Percentiles rank a stretch among this genome's conserved stretches.
Conservation (phyloP, 2,888 invertebrate species). For the Cephus rjabovi region DNA sequence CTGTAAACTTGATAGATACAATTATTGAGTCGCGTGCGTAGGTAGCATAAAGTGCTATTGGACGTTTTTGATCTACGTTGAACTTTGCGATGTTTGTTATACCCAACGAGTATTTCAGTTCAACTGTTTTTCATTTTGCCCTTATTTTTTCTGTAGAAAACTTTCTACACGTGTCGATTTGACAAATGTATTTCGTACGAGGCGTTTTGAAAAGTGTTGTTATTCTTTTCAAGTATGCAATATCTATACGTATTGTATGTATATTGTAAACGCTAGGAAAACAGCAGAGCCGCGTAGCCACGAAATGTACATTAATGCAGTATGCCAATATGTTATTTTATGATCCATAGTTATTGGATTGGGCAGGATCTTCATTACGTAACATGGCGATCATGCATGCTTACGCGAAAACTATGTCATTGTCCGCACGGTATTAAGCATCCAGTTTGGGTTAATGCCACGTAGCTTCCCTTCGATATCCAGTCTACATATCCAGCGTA, state of each 20-base stretch:
- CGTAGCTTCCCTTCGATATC: conserved; percentile 26
- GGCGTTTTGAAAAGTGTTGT: not conserved
- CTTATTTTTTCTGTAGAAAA: not conserved
- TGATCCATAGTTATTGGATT: conserved; percentile 22
- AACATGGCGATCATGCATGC: conserved; percentile 27
- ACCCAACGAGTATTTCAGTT: not conserved
- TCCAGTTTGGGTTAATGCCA: conserved; percentile 29
- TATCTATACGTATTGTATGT: not conserved
- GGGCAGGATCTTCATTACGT: conserved; percentile 33
- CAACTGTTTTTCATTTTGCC: not conserved
- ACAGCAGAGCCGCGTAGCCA: too few species aligned
- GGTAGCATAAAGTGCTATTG: not conserved
- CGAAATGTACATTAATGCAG: not conserved
- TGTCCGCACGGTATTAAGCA: conserved; percentile 34
- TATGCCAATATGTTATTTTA: not conserved
- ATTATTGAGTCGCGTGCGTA: not conserved
- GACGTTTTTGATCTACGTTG: not conserved
- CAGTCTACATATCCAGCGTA: not conserved
- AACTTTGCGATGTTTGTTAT: not conserved
- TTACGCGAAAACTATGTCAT: not conserved
- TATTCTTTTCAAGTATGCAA: not conserved
- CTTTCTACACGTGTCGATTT: not conserved
- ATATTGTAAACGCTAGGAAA: not conserved
- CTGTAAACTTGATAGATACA: not conserved
- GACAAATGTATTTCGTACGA: not conserved